phyloP scores from a whole-genome alignment of 1,140 invertebrate species.

The Teleogryllus occipitalis region DNA sequence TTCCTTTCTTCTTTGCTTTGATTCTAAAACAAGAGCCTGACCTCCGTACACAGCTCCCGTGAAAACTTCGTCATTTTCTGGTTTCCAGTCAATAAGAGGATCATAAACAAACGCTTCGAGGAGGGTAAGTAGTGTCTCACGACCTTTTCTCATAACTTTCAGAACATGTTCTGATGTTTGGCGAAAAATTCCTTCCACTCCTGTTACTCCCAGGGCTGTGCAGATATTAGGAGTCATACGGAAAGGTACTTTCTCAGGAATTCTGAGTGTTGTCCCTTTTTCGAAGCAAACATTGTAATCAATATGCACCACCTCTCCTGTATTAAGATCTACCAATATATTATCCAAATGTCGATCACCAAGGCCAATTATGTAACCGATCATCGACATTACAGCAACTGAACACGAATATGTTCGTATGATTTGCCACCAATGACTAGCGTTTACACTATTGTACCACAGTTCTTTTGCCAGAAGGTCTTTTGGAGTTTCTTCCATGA shows the following conservation, averaged over 20 bases:
- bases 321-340: conserved; percentile 86
- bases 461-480: conserved; percentile 87
- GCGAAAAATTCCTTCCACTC: conserved; percentile 87
- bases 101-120: conserved; percentile 92
- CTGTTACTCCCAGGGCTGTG: conserved; percentile 84
- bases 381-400: conserved; percentile 95
- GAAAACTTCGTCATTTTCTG: conserved; percentile 48
- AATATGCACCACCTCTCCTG: conserved; percentile 94
- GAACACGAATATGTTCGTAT: conserved; percentile 85
- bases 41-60: conserved; percentile 54
- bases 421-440: conserved; percentile 86
- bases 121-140: conserved; percentile 78
- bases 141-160: conserved; percentile 71
- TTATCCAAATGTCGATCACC: conserved; percentile 98
- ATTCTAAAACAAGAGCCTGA: conserved; percentile 34
- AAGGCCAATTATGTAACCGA: conserved; percentile 97
- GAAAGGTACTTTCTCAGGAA: conserved; percentile 97
- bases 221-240: conserved; percentile 92
- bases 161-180: conserved; percentile 82
- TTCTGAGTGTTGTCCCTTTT: conserved; percentile 87
- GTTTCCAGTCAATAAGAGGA: conserved; percentile 84
- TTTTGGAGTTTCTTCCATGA: conserved; percentile 83
- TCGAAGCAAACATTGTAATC: conserved; percentile 99
- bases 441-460: conserved; percentile 82
- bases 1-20: conserved; percentile 41